Conservation (phyloP, 2,113 vertebrate genomes). For the Columba janthina region DNA sequence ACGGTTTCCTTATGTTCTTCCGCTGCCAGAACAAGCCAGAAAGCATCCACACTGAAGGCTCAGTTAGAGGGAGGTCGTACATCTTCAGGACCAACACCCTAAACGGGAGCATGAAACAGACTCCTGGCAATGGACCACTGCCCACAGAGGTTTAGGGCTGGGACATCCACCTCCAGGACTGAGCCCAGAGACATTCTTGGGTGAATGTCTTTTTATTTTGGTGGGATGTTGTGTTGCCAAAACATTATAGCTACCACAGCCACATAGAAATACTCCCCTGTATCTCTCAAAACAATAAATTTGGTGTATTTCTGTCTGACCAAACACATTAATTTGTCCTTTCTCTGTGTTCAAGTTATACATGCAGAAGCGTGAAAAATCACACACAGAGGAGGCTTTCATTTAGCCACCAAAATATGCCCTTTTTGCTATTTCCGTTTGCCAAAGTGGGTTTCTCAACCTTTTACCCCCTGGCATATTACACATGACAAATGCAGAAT, state of each 20-base stretch:
- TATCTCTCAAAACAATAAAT: conserved; percentile 47
- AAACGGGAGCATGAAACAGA: conserved; percentile 73
- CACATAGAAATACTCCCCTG: neutral
- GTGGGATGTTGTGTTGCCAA: neutral
- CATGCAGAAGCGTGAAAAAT: neutral
- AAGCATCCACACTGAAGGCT: conserved; percentile 83
- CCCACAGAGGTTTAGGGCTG: conserved; percentile 81
- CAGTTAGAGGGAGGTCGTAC: conserved; percentile 81
- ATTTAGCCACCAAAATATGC: neutral
- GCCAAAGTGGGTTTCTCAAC: neutral
- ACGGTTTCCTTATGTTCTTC: conserved; percentile 91
- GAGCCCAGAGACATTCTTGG: neutral
- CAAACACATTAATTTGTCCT: neutral
- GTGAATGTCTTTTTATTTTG: neutral
- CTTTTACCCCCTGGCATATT: neutral
- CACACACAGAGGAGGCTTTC: neutral
- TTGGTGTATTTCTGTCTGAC: conserved; percentile 13
- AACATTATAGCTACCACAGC: neutral
- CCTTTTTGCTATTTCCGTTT: neutral
- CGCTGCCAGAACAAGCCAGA: conserved; percentile 87
- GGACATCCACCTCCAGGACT: neutral
- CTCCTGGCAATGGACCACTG: conserved; percentile 73
- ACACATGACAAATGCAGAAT: neutral
- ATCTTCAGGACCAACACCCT: conserved; percentile 75
- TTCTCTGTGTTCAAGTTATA: neutral